Percentiles rank a stretch among this genome's conserved stretches.
phyloP scores from a whole-genome alignment of 2,113 vertebrate species.

The Sebastes fasciatus region DNA sequence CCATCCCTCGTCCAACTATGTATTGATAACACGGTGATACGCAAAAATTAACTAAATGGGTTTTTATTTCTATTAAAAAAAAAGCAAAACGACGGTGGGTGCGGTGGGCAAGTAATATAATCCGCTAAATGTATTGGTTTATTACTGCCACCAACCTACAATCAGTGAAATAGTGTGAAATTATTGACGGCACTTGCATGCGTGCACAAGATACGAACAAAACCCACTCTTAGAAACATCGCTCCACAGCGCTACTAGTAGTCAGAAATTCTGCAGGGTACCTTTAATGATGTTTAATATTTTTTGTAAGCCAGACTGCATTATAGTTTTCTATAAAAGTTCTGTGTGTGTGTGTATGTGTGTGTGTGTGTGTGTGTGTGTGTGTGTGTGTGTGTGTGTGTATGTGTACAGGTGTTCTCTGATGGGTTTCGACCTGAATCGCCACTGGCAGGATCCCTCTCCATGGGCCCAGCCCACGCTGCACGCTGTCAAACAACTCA shows the following conservation, averaged over 20 bases:
- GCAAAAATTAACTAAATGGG: too few species aligned
- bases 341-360: neutral
- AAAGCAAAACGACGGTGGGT: too few species aligned
- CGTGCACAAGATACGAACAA: neutral
- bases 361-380: constrained; percentile 6
- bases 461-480: constrained; percentile 97
- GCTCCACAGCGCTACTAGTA: neutral
- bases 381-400: constrained; percentile 37
- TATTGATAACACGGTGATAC: too few species aligned
- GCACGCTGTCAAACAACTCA: constrained; percentile 95
- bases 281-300: neutral
- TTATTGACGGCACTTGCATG: neutral
- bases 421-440: constrained; percentile 98
- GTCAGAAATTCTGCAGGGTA: neutral
- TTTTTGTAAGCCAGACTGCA: neutral
- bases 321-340: neutral
- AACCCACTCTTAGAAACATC: neutral
- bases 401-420: constrained; percentile 90
- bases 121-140: neutral
- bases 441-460: constrained; percentile 97
- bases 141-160: neutral
- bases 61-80: too few species aligned
- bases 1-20: too few species aligned
- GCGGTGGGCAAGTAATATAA: too few species aligned
- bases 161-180: neutral